Percentiles rank a stretch among this genome's conserved stretches.
Conservation (phyloP, 2,113 vertebrate genomes). For the Psilopsiagon aymara region DNA sequence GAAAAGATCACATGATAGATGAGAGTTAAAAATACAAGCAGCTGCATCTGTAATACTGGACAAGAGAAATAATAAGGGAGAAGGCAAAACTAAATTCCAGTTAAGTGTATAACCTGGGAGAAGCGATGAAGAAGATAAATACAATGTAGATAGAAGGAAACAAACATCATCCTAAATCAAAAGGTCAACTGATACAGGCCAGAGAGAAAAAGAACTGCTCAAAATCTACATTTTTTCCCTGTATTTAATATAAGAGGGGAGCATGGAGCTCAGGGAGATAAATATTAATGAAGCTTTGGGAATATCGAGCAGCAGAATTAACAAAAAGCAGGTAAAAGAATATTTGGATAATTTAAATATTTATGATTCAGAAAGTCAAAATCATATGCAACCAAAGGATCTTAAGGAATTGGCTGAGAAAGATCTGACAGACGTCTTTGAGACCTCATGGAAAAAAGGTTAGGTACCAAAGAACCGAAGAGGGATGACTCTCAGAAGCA, state of each 20-base stretch:
- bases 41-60: conserved; percentile 13
- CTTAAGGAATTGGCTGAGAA: conserved; percentile 44
- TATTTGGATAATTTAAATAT: conserved; percentile 79
- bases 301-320: conserved; percentile 76
- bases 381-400: conserved; percentile 58
- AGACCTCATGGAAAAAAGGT: conserved; percentile 39
- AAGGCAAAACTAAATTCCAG: neutral
- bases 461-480: conserved; percentile 53
- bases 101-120: neutral
- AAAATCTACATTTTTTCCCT: conserved; percentile 26
- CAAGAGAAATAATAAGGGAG: conserved; percentile 7
- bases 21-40: conserved; percentile 35
- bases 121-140: conserved; percentile 44
- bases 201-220: neutral
- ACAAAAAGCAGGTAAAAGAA: conserved; percentile 75
- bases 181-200: conserved; percentile 22
- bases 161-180: conserved; percentile 37
- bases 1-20: neutral
- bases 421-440: conserved; percentile 34
- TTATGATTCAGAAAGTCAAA: conserved; percentile 71
- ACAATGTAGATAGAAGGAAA: conserved; percentile 26
- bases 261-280: conserved; percentile 54
- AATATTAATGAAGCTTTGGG: conserved; percentile 78
- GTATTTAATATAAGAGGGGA: conserved; percentile 45
- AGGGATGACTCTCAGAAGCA: conserved; percentile 44